A percentile compares a stretch with the other conserved stretches of the same genome.
Conservation (phyloP, 2,113 vertebrate species). For the Ardeotis arabs region DNA sequence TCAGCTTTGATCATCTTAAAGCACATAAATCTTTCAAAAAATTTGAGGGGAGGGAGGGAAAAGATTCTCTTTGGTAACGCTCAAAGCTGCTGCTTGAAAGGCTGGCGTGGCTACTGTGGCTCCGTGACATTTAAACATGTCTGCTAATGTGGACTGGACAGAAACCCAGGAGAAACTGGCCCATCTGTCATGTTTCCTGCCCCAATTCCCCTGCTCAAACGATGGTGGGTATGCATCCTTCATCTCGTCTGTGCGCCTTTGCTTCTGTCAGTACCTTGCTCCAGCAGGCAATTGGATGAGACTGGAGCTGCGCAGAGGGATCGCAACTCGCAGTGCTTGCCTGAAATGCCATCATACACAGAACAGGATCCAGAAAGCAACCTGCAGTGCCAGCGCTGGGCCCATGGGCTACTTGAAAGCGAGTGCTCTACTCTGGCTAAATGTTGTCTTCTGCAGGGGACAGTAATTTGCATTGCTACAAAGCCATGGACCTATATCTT, state of each 20-base stretch:
- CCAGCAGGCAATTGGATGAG: background rate
- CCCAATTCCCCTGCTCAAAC: background rate
- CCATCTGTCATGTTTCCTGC: constrained; percentile 13
- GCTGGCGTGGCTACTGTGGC: background rate
- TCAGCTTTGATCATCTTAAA: constrained; percentile 77
- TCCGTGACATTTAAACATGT: background rate
- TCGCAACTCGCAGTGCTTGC: fast-evolving
- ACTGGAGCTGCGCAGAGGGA: background rate
- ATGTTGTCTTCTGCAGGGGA: background rate
- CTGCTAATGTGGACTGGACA: background rate
- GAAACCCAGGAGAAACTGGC: background rate
- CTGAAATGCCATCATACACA: background rate
- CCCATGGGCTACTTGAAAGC: background rate
- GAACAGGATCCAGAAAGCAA: background rate
- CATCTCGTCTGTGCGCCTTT: background rate
- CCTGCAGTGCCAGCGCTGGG: background rate
- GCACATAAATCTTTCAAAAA: constrained; percentile 66
- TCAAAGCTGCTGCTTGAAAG: constrained; percentile 52
- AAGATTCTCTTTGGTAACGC: constrained; percentile 50
- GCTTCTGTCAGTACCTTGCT: background rate
- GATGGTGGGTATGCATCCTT: background rate
- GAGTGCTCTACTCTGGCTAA: background rate
- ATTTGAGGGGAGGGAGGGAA: background rate
- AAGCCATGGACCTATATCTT: fast-evolving
- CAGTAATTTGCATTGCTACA: background rate